phyloP scores from a whole-genome alignment of 2,113 vertebrate species.

The Myxocyprinus asiaticus region DNA sequence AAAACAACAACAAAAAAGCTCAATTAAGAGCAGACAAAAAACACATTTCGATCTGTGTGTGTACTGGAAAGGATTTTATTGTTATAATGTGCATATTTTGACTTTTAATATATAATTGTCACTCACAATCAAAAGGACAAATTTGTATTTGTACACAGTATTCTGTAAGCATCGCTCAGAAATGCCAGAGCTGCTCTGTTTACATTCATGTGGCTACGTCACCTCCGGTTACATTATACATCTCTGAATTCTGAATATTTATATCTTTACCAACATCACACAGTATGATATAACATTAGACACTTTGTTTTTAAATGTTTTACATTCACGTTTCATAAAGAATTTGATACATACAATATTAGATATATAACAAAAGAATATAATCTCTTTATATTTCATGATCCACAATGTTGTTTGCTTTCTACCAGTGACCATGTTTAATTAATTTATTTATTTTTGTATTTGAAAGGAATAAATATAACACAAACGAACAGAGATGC shows the following conservation, averaged over 20 bases:
- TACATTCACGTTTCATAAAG: slow-evolving; percentile 83
- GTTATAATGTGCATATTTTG: slow-evolving; percentile 70
- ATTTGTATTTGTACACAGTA: slow-evolving; percentile 69
- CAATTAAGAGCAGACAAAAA: slow-evolving; percentile 11
- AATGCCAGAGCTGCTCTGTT: slow-evolving; percentile 58
- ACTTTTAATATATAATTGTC: slow-evolving; percentile 74
- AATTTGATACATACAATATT: slow-evolving; percentile 82
- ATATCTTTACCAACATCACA: slow-evolving; percentile 73
- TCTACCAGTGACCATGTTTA: slow-evolving; percentile 60
- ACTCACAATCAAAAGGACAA: slow-evolving; percentile 74
- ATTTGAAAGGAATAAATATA: slow-evolving; percentile 65
- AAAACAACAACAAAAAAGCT: neutral
- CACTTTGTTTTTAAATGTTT: slow-evolving; percentile 78
- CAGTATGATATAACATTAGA: slow-evolving; percentile 74
- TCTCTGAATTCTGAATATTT: slow-evolving; percentile 66
- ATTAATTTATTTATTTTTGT: slow-evolving; percentile 51
- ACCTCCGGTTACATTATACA: slow-evolving; percentile 66
- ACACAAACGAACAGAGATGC: slow-evolving; percentile 34
- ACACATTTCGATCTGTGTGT: slow-evolving; percentile 50
- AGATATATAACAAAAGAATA: slow-evolving; percentile 82
- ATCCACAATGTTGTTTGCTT: slow-evolving; percentile 70
- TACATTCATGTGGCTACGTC: slow-evolving; percentile 63
- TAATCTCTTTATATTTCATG: slow-evolving; percentile 67
- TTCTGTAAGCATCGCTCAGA: slow-evolving; percentile 75
- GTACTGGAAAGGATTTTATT: slow-evolving; percentile 76